phyloP scores from a whole-genome alignment of 2,113 vertebrate species.

The Athene noctua region DNA sequence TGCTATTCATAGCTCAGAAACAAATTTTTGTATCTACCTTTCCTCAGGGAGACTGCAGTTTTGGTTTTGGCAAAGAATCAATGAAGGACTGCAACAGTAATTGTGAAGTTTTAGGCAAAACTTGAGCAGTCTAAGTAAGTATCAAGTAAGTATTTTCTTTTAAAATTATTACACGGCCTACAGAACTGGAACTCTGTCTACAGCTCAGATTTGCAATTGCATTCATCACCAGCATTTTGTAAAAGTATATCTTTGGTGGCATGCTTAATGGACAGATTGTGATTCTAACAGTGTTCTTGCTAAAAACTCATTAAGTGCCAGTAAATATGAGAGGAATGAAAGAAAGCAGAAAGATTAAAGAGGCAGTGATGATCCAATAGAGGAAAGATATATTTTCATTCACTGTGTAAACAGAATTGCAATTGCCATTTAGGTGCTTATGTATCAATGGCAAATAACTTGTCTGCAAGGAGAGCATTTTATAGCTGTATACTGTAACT shows the following conservation, averaged over 20 bases:
- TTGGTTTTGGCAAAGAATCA: background rate
- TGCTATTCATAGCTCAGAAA: background rate
- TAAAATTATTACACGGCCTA: background rate
- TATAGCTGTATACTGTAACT: conserved; percentile 4
- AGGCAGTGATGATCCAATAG: background rate
- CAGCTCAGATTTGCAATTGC: background rate
- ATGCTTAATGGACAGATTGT: background rate
- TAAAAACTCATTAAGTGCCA: conserved; percentile 32
- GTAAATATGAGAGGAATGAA: background rate
- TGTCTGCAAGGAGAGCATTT: background rate
- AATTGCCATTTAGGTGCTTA: background rate
- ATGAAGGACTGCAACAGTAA: background rate
- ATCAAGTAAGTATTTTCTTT: background rate
- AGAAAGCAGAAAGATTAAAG: background rate
- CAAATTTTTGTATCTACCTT: background rate
- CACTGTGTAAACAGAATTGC: background rate
- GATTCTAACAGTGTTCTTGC: background rate
- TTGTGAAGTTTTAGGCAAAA: background rate
- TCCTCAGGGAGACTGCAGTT: background rate
- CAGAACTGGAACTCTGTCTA: background rate
- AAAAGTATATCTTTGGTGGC: background rate
- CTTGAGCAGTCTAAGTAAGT: background rate
- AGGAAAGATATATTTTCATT: background rate
- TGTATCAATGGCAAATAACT: background rate
- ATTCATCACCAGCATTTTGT: background rate